Evolutionary conservation across 1,140 invertebrate species (phyloP).

Genomic region (Trichonephila clavata): DNA sequence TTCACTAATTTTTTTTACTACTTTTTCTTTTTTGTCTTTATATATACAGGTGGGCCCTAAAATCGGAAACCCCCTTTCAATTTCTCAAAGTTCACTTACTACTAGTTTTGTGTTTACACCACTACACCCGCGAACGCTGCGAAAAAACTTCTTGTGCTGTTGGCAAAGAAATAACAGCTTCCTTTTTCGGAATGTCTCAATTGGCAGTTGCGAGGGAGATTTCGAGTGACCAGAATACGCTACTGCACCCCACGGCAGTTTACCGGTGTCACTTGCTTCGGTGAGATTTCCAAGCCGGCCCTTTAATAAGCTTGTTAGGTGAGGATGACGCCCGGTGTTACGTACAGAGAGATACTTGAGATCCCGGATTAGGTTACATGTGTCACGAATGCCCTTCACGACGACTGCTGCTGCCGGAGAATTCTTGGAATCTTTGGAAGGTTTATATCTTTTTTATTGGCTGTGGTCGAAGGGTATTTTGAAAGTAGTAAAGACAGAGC

Average conservation of each 20-base stretch:
- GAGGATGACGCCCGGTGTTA: conserved; percentile 13
- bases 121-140: neutral
- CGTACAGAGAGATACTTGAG: conserved; percentile 3
- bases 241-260: neutral
- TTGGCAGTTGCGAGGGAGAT: conserved; percentile 21
- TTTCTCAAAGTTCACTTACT: neutral
- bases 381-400: neutral
- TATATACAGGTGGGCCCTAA: no score
- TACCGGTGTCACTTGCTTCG: conserved; percentile 28
- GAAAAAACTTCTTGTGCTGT: neutral
- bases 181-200: conserved; percentile 10
- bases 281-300: conserved; percentile 32
- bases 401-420: neutral
- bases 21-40: no score
- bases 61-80: no score
- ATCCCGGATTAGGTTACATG: conserved; percentile 45
- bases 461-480: neutral
- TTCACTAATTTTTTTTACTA: no score
- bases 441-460: neutral
- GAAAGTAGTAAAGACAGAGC: neutral
- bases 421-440: neutral
- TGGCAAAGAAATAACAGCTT: conserved; percentile 21
- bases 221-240: conserved; percentile 21
- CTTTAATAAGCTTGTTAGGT: conserved; percentile 58
- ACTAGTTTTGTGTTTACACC: neutral